These are phyloP conservation scores for Phallusia fumigata DNA, from an alignment of 23 tunicate genomes.

Conservation along the genomic window DNA sequence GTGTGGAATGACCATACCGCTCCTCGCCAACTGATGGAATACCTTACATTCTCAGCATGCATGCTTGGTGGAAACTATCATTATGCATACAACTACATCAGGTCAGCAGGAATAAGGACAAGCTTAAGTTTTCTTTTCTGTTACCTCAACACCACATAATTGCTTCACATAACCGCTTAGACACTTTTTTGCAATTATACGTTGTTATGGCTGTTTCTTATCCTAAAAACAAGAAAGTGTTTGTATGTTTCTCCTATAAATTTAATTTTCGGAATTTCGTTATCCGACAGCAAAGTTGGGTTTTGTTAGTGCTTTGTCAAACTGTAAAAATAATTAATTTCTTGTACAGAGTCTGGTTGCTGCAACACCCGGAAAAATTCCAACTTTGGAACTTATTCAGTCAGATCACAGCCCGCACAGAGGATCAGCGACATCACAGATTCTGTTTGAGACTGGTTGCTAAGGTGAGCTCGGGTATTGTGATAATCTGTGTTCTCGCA, in stretches of 20 bases:
- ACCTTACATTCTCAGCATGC: constrained; percentile 32
- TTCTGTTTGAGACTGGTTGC: constrained; percentile 59
- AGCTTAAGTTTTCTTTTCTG: too few relatives aligned
- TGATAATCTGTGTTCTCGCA: too few relatives aligned
- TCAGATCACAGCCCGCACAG: constrained; percentile 58
- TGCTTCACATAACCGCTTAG: too few relatives aligned
- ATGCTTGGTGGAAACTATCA: constrained; percentile 43
- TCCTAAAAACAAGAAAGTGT: too few relatives aligned
- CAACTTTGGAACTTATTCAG: constrained; percentile 69
- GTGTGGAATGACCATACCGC: constrained; percentile 33
- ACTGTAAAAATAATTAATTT: neutral
- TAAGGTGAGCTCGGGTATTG: constrained; percentile 43
- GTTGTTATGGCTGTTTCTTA: too few relatives aligned
- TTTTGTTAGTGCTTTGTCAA: too few relatives aligned
- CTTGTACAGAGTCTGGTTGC: constrained; percentile 34
- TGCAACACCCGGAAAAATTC: constrained; percentile 9
- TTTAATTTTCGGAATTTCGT: too few relatives aligned
- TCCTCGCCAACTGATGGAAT: constrained; percentile 27
- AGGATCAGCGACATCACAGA: constrained; percentile 70
- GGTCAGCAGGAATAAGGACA: too few relatives aligned
- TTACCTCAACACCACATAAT: too few relatives aligned
- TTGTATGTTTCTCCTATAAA: too few relatives aligned
- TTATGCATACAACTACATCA: constrained; percentile 49
- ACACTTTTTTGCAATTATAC: too few relatives aligned
- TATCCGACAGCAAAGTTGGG: too few relatives aligned